Base-by-base conservation (phyloP, 2,888 invertebrate genomes). In the Stictocephala bisonia region DNA sequence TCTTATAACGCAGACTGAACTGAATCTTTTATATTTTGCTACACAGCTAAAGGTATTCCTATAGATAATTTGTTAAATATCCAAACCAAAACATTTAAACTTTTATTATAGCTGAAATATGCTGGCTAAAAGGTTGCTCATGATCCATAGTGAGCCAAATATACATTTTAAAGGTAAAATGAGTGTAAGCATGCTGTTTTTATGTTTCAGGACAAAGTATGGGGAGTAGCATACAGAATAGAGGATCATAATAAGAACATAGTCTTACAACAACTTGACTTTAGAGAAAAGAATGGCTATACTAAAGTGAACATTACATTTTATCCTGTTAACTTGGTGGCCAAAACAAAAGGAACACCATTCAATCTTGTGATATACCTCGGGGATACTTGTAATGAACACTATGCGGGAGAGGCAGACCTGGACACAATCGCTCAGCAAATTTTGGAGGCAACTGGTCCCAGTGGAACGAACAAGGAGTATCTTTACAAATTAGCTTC, bases 221-320 rank as follows among this genome's bases (percentile, higher is more conserved):
- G 95, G 91, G 98, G 98, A 2, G 87, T 97, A 13, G 97, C 97
- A 0, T 98, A 96, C 83, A 90, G 93, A 84, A 95, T 99, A 80
- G 88, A 89, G 6, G 83, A 87, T 0, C 84, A 89, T 58, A 89
- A 96, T 75, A 88, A 88, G 76, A 86, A 88, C 7, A 83, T 86
- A 75, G 96, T 97, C 0, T 87, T 92, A 0, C 86, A 89, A 67
- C 93, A 97, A 82, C 86, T 99, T 78, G 97, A 98, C 83, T 92
- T 89, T 81, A 87, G 98, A 80, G 98, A 99, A 84, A 95, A 95
- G 83, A 96, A 94, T 84, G 98, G 98, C 9, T 99, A 99, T 82
- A 86, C 90, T 68, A 89, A 92, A 78, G 44, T 64, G 9, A 15
- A n/a, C 15, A 40, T 94, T 0, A 85, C 86, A 69, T 98, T 98